Base-by-base conservation (phyloP, 2,113 vertebrate species). In the Amblyornis subalaris region DNA sequence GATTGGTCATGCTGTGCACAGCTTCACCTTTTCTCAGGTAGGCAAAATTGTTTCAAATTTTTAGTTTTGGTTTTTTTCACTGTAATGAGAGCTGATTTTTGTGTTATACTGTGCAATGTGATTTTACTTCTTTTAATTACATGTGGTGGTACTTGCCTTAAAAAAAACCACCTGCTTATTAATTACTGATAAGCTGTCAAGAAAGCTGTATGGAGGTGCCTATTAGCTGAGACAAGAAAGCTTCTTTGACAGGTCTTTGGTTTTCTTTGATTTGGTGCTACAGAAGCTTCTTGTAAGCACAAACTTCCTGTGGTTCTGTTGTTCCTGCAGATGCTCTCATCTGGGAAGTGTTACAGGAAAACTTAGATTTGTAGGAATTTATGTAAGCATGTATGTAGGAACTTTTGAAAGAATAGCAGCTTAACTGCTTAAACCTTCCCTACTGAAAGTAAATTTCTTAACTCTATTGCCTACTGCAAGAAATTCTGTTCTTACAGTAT, bases 11-110 rank as follows among this genome's bases (percentile, higher is more conserved):
- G 96, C 98, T 7, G 57, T 98, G 23, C 98, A 99, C 86, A 98
- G 97, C 24, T 99, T 99, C 69, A 98, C 97, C 17, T 99, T 99
- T 95, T 98, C 98, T 45, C 97, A 98, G 98, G 99, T 99, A 64
- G 31, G 40, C 42, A 40, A 54, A 64, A 14, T 21, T 54, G 14
- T 72, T 57, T 38, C 31, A 67, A 24, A 50, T 29, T 54, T 85
- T 73, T 58, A 16, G 5, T 48, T n/a, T 21, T 11, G 45, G 9
- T 6, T 38, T 48, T 12, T 72, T 66, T 29, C n/a, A 12, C 25
- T 73, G 3, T 13, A 65, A 54, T 53, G 45, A 66, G 60, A 90
- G 57, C 6, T 36, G 33, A 40, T 21, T 57, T 85, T 87, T 75
- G 14, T 73, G 23, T 23, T 55, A 3, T 48, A 21, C 57, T 14